Conservation (phyloP, 2,113 vertebrate species). For the Centropus unirufus region DNA sequence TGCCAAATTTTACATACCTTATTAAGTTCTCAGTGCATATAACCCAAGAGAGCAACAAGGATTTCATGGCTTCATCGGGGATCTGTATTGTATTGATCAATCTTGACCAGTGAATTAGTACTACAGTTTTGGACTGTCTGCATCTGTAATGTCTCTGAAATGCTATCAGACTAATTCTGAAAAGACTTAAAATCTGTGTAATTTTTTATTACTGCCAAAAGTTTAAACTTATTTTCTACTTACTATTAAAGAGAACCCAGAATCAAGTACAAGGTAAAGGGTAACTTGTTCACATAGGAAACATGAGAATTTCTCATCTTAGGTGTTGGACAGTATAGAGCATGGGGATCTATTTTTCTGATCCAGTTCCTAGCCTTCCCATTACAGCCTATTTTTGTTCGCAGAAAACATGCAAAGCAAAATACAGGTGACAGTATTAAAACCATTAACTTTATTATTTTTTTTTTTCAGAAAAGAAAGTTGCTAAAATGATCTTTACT, state of each 20-base stretch:
- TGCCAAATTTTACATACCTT: neutral
- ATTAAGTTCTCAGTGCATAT: neutral
- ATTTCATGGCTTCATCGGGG: neutral
- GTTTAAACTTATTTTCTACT: too few relatives aligned
- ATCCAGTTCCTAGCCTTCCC: neutral
- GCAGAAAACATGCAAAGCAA: neutral
- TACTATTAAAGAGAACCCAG: too few relatives aligned
- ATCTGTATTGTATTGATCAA: neutral
- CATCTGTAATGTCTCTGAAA: neutral
- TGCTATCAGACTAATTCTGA: neutral
- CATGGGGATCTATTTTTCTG: too few relatives aligned
- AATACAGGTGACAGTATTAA: constrained; percentile 4
- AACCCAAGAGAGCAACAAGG: neutral
- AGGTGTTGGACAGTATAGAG: too few relatives aligned
- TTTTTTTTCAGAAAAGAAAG: neutral
- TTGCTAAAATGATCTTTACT: constrained; percentile 38
- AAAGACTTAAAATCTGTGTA: neutral
- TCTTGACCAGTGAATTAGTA: neutral
- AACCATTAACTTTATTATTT: constrained; percentile 42
- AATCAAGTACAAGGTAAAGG: too few relatives aligned
- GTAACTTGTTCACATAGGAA: too few relatives aligned
- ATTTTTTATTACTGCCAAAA: too few relatives aligned
- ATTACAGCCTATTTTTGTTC: neutral
- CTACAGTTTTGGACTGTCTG: neutral
- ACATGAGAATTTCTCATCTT: too few relatives aligned